Percentiles rank a stretch among this genome's conserved stretches.
Conservation (phyloP, 2,113 vertebrate species). For the Hylia prasina region DNA sequence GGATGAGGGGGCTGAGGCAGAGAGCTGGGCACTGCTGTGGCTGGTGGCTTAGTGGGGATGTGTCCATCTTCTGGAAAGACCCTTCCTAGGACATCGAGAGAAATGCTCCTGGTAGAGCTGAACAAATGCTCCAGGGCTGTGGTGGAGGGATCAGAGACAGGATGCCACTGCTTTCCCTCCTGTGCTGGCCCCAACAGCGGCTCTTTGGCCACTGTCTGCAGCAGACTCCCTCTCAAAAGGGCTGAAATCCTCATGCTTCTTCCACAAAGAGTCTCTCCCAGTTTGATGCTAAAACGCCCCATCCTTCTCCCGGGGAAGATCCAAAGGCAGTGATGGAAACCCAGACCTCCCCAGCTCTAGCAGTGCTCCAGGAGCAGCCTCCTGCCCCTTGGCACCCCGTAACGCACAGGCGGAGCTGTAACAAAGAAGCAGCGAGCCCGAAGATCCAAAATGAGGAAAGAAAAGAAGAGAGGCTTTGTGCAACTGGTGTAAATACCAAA, state of each 20-base stretch:
- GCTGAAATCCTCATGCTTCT: background rate
- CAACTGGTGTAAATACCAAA: background rate
- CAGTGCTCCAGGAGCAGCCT: background rate
- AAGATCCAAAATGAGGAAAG: background rate
- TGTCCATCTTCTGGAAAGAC: background rate
- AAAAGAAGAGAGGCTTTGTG: background rate
- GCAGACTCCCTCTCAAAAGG: background rate
- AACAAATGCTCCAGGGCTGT: background rate
- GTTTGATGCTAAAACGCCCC: background rate
- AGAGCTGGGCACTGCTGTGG: background rate
- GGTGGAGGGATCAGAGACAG: background rate
- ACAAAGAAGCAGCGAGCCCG: background rate
- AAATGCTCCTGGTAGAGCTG: background rate
- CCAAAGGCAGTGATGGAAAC: background rate
- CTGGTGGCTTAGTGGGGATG: background rate
- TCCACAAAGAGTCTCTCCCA: background rate
- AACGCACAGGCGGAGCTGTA: accelerated
- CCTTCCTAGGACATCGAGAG: background rate
- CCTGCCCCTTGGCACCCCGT: background rate
- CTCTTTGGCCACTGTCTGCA: background rate
- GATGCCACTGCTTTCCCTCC: background rate
- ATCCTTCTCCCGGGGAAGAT: background rate
- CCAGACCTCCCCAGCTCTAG: background rate
- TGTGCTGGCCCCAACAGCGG: background rate
- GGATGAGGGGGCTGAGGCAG: background rate